Conservation (phyloP, 2,888 invertebrate species). For the Agrilus mali region DNA sequence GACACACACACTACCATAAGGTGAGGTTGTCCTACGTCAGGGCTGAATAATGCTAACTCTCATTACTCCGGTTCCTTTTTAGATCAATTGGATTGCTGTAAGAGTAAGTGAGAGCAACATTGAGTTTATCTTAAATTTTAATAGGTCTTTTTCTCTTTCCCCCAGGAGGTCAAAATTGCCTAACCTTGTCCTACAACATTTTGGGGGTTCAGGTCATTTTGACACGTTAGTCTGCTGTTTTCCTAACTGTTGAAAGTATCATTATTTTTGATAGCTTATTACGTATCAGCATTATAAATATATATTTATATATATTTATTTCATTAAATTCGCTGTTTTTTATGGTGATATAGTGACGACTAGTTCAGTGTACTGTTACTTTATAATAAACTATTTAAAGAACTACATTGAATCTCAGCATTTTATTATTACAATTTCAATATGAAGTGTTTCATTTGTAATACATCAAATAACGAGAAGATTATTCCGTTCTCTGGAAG, state of each 20-base stretch:
- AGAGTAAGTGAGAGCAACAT: too few relatives aligned
- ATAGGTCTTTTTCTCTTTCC: background rate
- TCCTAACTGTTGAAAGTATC: background rate
- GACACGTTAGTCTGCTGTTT: background rate
- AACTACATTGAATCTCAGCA: too few relatives aligned
- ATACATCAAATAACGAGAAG: too few relatives aligned
- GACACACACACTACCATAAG: background rate
- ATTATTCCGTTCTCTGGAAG: too few relatives aligned
- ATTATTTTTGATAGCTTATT: too few relatives aligned
- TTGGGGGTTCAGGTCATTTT: background rate
- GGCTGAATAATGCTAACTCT: too few relatives aligned
- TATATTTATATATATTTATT: background rate
- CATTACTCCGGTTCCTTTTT: background rate
- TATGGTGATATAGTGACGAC: background rate
- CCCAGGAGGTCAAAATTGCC: background rate
- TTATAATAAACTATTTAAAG: too few relatives aligned
- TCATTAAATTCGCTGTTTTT: background rate
- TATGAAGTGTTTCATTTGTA: too few relatives aligned
- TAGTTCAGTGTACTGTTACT: background rate
- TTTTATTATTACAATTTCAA: too few relatives aligned
- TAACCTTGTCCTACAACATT: conserved; percentile 1
- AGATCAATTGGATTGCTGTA: background rate
- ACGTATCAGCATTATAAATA: background rate
- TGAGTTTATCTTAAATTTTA: background rate
- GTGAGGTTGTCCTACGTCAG: too few relatives aligned